phyloP scores from a whole-genome alignment of 64 coral and sea anemone species.

The Porites lutea region DNA sequence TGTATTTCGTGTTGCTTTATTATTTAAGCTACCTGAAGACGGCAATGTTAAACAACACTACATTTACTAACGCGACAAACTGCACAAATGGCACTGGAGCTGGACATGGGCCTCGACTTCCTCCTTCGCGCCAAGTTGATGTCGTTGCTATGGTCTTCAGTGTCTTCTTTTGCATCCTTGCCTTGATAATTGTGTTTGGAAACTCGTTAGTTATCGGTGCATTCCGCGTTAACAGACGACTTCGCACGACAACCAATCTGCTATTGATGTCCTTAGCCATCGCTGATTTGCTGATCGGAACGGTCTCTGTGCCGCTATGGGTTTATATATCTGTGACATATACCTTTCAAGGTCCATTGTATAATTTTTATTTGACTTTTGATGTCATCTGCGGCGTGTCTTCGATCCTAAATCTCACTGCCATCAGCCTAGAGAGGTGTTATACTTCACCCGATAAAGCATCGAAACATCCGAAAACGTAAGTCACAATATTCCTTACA shows the following conservation, averaged over 20 bases:
- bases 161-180: slow-evolving; percentile 52
- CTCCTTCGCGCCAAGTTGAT: background rate
- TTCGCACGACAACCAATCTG: slow-evolving; percentile 80
- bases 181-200: slow-evolving; percentile 68
- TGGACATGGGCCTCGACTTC: background rate
- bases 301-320: slow-evolving; percentile 66
- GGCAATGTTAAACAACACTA: background rate
- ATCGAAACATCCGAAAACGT: slow-evolving; percentile 90
- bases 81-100: background rate
- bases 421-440: slow-evolving; percentile 83
- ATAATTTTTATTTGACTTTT: slow-evolving; percentile 46
- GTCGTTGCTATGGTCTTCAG: slow-evolving; percentile 1
- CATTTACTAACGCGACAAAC: background rate
- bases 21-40: background rate
- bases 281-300: slow-evolving; percentile 80
- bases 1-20: too few species aligned
- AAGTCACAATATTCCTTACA: background rate
- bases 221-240: slow-evolving; percentile 71
- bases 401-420: slow-evolving; percentile 82
- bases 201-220: slow-evolving; percentile 79
- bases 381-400: slow-evolving; percentile 78
- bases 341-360: background rate
- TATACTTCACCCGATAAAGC: slow-evolving; percentile 77
- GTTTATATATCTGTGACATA: slow-evolving; percentile 28
- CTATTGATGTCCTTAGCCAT: slow-evolving; percentile 85